phyloP scores from a whole-genome alignment of 2,797 vertebrate genomes.

The Kryptolebias ocellatus region DNA sequence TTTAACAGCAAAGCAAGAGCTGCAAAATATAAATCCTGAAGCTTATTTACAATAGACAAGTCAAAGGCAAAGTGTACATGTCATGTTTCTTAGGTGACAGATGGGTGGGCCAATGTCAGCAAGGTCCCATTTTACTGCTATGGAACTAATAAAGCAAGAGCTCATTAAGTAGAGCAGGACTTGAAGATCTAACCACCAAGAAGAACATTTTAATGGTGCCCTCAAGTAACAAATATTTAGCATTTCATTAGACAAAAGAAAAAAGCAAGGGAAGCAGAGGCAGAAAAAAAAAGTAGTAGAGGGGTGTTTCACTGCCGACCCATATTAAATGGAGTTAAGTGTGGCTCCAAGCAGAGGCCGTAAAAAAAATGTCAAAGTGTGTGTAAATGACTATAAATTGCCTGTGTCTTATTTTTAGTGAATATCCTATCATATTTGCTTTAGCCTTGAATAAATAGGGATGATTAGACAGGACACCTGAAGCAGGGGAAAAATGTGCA shows the following conservation, averaged over 20 bases:
- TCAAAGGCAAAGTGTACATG: constrained; percentile 12
- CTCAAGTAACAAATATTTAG: constrained; percentile 70
- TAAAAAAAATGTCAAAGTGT: constrained; percentile 74
- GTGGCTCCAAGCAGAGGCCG: constrained; percentile 60
- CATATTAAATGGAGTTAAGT: constrained; percentile 72
- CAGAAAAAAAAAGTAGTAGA: constrained; percentile 18
- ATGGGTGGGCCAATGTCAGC: neutral
- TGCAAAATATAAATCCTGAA: constrained; percentile 1
- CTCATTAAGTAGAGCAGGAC: constrained; percentile 38
- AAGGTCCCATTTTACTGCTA: constrained; percentile 9
- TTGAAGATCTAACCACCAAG: constrained; percentile 44
- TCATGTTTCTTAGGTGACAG: constrained; percentile 2
- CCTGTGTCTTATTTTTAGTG: constrained; percentile 40
- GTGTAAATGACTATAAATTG: constrained; percentile 58
- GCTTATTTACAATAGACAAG: constrained; percentile 21
- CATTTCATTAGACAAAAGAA: constrained; percentile 64
- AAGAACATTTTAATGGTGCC: constrained; percentile 50
- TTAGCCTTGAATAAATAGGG: constrained; percentile 59
- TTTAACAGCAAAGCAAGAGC: neutral
- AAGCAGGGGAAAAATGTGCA: constrained; percentile 43
- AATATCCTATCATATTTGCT: constrained; percentile 11
- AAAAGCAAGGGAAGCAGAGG: constrained; percentile 21
- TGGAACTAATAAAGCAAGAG: constrained; percentile 35
- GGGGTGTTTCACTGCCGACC: constrained; percentile 59
- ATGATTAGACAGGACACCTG: constrained; percentile 66